A percentile compares a stretch with the other conserved stretches of the same genome.
These are phyloP conservation scores for Notiomystis cincta DNA, from an alignment of 2,113 vertebrate species.

Conservation along the genomic window DNA sequence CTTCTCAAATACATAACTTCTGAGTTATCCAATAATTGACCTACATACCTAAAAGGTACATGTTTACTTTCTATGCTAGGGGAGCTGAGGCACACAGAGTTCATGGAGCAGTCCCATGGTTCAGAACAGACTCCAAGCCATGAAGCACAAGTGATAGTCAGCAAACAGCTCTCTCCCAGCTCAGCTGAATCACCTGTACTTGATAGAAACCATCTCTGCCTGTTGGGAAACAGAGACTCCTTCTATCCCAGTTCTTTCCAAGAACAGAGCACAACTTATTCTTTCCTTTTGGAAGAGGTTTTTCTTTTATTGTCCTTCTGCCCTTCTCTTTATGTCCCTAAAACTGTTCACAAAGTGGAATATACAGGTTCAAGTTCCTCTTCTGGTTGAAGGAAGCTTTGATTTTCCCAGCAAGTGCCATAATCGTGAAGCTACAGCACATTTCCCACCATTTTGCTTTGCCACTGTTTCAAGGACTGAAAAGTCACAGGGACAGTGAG, in stretches of 20 bases:
- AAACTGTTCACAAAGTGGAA: background rate
- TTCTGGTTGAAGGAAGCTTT: background rate
- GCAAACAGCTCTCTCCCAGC: background rate
- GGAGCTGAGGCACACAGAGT: background rate
- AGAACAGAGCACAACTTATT: background rate
- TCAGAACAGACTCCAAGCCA: background rate
- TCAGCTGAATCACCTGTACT: background rate
- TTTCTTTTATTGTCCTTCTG: background rate
- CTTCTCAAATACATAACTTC: slow-evolving; percentile 1
- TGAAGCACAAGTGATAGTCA: background rate
- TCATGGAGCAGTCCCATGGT: background rate
- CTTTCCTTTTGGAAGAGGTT: background rate
- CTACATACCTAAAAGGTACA: background rate
- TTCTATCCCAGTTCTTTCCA: background rate
- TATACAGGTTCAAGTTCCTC: background rate
- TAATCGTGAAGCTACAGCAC: background rate
- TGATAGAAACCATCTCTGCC: background rate
- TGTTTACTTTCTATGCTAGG: background rate
- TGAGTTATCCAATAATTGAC: background rate
- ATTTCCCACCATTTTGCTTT: background rate
- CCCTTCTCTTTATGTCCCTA: background rate
- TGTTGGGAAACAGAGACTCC: background rate
- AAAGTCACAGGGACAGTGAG: background rate
- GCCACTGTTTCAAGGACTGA: background rate
- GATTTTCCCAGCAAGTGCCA: background rate